Percentiles rank a stretch among this genome's conserved stretches.
Conservation (phyloP, 2,888 invertebrate species). For the Thalpophila matura region DNA sequence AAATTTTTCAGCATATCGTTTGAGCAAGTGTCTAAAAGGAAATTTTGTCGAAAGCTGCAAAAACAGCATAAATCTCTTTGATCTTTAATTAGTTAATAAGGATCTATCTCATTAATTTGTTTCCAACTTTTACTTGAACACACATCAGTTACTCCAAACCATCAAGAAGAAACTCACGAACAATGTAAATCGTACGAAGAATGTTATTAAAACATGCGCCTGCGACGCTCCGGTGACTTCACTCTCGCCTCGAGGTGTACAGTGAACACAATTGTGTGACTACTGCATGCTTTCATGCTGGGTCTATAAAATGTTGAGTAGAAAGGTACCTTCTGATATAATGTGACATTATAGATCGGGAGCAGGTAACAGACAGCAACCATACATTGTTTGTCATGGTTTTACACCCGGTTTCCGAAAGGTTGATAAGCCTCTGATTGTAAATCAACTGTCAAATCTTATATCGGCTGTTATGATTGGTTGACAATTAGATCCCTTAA, state of each 20-base stretch:
- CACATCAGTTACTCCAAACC: constrained; percentile 13
- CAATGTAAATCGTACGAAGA: constrained; percentile 57
- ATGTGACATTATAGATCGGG: not conserved
- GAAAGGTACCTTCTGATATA: not conserved
- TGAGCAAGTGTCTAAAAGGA: constrained; percentile 2
- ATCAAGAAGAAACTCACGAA: constrained; percentile 47
- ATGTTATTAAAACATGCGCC: constrained; percentile 61
- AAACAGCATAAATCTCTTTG: not conserved
- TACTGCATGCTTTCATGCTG: constrained; percentile 10
- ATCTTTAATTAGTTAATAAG: too few species aligned
- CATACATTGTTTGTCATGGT: too few species aligned
- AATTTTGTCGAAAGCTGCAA: not conserved
- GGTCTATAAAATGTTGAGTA: not conserved
- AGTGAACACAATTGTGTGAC: constrained; percentile 28
- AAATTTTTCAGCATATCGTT: not conserved
- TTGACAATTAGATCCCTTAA: too few species aligned
- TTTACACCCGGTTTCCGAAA: too few species aligned
- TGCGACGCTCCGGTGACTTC: constrained; percentile 51
- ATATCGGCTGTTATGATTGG: too few species aligned
- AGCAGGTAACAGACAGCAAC: too few species aligned
- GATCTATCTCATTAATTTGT: too few species aligned
- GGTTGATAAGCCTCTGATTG: too few species aligned
- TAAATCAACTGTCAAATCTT: too few species aligned
- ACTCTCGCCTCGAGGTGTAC: constrained; percentile 50
- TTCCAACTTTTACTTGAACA: constrained; percentile 33